Base-by-base conservation (phyloP, 2,888 invertebrate species). In the Orthosia gothica region DNA sequence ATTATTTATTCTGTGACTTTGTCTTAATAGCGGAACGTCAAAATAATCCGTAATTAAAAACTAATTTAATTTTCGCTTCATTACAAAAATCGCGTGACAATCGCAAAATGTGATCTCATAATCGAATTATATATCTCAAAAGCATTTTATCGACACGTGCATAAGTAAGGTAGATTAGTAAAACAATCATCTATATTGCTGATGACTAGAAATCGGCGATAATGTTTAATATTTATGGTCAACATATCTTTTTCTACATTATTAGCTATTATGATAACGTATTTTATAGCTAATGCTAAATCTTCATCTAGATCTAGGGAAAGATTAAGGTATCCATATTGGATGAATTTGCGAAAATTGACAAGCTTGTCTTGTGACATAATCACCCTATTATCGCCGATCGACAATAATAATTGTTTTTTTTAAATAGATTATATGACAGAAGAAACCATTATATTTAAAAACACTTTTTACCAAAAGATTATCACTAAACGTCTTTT, bases 171-270 rank as follows among this genome's bases (percentile, higher is more conserved):
- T 45, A 26, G 70, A 81, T 81, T 81, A 81, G 13, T 67, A n/a
- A 71, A 71, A 68, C 55, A 77, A 81, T 81, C 50, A 81, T 81
- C 50, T 66, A 59, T 68, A 74, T 74, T 70, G 58, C 20, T 62
- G 71, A 69, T 82, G 81, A 82, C 81, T 82, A 82, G 81, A 82
- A 82, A 79, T 74, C 62, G 65, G 79, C 59, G 59, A 82, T 82
- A 81, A 66, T 50, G 61, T n/a, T 32, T 61, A n/a, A 55, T 23
- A 61, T 26, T 52, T 52, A 65, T 61, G n/a, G 26, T 13, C 5
- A 26, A 15, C 18, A 62, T 74, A 79, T 79, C 32, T 57, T 65
- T 50, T 5, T 32, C 12, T 47, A 57, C 15, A 50, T 57, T 50
- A 57, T 64, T 57, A 67, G 7, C 15, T 18, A 63, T 40, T 64